Percentiles rank a stretch among this genome's conserved stretches.
These are phyloP conservation scores for Cydia splendana DNA, from an alignment of 1,140 invertebrate species.

Conservation along the genomic window DNA sequence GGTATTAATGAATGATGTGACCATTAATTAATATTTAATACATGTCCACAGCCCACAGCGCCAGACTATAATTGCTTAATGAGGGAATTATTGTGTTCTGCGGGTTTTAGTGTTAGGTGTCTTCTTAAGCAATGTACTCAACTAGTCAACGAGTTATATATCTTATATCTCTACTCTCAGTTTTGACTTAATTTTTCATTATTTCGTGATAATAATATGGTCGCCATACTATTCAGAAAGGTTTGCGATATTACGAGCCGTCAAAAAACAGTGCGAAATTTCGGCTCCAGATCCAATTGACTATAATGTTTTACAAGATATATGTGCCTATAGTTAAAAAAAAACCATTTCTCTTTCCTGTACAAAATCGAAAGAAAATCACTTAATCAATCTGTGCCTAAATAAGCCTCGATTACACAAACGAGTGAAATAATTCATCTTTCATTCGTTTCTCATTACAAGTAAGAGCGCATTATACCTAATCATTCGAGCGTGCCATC, in stretches of 20 bases:
- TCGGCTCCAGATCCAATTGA: too few relatives aligned
- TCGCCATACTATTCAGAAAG: too few relatives aligned
- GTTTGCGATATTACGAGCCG: too few relatives aligned
- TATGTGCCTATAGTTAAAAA: too few relatives aligned
- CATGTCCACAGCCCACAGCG: neutral
- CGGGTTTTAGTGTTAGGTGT: neutral
- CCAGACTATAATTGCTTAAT: neutral
- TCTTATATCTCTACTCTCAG: neutral
- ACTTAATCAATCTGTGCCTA: neutral
- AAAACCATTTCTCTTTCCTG: too few relatives aligned
- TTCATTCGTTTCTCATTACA: conserved; percentile 39
- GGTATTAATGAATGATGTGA: conserved; percentile 1
- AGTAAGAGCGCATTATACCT: conserved; percentile 50
- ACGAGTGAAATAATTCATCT: conserved; percentile 28
- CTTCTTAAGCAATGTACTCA: too few relatives aligned
- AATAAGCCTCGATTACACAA: conserved; percentile 3
- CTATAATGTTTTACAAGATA: too few relatives aligned
- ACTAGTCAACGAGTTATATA: too few relatives aligned
- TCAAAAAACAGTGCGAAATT: too few relatives aligned
- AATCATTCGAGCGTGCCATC: conserved; percentile 49
- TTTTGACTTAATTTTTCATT: too few relatives aligned
- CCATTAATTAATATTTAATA: neutral
- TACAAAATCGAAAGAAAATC: neutral
- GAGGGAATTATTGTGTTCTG: neutral
- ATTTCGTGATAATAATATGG: too few relatives aligned